phyloP scores from a whole-genome alignment of 2,113 vertebrate genomes.

The Corythoichthys intestinalis region DNA sequence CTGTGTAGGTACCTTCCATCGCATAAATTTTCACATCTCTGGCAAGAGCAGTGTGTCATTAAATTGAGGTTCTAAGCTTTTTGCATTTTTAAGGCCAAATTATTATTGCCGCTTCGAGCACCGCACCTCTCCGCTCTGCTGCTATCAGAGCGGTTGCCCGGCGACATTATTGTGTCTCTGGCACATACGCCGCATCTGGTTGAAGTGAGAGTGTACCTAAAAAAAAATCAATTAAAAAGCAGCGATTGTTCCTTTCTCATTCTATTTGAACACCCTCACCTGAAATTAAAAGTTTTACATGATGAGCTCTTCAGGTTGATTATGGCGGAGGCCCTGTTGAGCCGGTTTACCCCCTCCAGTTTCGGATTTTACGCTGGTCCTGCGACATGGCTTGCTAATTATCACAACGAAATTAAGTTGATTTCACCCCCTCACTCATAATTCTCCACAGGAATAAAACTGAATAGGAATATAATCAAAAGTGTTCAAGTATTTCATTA shows the following conservation, averaged over 20 bases:
- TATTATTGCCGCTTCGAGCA: not conserved
- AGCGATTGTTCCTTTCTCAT: not conserved
- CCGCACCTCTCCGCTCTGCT: not conserved
- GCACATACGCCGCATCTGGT: not conserved
- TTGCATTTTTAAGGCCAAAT: not conserved
- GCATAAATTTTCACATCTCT: not conserved
- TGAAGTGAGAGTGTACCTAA: not conserved
- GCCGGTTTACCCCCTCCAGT: not conserved
- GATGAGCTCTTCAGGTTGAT: not conserved
- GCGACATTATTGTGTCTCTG: slow-evolving; percentile 2
- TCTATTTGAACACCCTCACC: not conserved
- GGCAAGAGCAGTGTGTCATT: not conserved
- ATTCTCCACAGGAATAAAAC: not conserved
- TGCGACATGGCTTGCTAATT: not conserved
- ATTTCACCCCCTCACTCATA: not conserved
- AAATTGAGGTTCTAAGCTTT: not conserved
- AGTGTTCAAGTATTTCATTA: slow-evolving; percentile 3
- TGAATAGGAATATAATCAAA: not conserved
- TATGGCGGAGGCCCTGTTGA: not conserved
- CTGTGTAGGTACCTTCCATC: not conserved
- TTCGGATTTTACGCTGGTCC: not conserved
- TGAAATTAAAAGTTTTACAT: not conserved
- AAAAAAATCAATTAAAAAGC: not conserved
- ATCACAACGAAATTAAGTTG: not conserved
- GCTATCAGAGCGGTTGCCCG: not conserved